These are phyloP conservation scores for Rhinogobio ventralis DNA, from an alignment of 2,797 vertebrate genomes.

Conservation along the genomic window DNA sequence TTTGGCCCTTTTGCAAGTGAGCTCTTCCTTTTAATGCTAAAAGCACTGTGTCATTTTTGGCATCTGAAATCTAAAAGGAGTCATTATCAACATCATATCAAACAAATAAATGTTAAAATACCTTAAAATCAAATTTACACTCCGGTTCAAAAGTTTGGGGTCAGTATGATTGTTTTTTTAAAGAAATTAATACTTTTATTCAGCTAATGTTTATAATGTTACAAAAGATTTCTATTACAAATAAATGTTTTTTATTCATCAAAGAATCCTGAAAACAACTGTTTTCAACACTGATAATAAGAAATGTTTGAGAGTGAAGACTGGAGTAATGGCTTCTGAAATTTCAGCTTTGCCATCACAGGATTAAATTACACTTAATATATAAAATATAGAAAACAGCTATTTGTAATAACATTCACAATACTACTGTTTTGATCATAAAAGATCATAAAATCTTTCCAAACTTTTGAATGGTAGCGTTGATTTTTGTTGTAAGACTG, in stretches of 20 bases:
- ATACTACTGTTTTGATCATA: not conserved
- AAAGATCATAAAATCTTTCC: not conserved
- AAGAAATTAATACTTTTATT: not conserved
- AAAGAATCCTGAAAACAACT: not conserved
- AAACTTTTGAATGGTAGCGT: not conserved
- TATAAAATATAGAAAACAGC: not conserved
- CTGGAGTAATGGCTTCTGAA: not conserved
- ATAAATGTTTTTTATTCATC: not conserved
- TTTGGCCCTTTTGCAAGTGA: constrained; percentile 83
- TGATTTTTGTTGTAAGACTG: not conserved
- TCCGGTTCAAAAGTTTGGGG: not conserved
- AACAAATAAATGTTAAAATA: not conserved
- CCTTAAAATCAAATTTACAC: not conserved
- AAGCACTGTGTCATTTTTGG: constrained; percentile 79
- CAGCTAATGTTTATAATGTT: not conserved
- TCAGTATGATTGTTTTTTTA: not conserved
- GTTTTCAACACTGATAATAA: not conserved
- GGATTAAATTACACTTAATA: not conserved
- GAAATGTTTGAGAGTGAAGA: not conserved
- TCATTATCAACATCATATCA: not conserved
- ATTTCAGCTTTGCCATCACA: not conserved
- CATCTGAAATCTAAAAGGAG: constrained; percentile 82
- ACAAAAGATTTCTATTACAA: not conserved
- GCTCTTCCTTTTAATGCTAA: constrained; percentile 83
- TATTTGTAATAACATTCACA: not conserved